Conservation (phyloP, 1,140 invertebrate genomes). For the Sitodiplosis mosellana region DNA sequence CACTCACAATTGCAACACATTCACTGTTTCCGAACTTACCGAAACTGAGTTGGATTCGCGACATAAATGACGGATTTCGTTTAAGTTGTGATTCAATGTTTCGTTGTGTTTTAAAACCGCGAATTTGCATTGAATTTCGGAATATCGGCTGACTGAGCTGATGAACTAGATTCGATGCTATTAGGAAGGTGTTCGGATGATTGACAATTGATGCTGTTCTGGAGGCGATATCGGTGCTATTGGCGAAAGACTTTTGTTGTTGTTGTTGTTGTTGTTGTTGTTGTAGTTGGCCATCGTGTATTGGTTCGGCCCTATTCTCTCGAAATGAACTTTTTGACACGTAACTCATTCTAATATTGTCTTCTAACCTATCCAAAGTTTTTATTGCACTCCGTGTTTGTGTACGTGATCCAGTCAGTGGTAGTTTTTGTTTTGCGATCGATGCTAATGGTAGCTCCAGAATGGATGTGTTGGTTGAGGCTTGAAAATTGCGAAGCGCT, state of each 20-base stretch:
- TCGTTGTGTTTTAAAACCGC: conserved; percentile 58
- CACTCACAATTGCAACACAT: background rate
- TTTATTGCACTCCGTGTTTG: background rate
- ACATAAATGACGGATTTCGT: conserved; percentile 43
- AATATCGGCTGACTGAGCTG: background rate
- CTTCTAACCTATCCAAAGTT: background rate
- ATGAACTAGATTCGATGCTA: background rate
- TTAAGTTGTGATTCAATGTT: conserved; percentile 43
- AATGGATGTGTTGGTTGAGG: background rate
- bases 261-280: no score
- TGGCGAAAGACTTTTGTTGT: background rate
- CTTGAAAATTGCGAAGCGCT: background rate
- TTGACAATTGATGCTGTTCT: background rate
- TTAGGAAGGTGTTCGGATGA: background rate
- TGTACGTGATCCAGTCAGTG: background rate
- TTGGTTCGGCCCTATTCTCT: background rate
- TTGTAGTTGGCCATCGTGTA: background rate
- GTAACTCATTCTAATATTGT: background rate
- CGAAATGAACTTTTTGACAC: background rate
- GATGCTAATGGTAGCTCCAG: background rate
- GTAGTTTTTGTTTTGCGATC: background rate
- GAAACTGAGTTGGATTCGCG: conserved; percentile 35
- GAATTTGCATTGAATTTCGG: conserved; percentile 25
- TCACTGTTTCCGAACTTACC: conserved; percentile 21
- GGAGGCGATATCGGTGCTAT: background rate